Base-by-base conservation (phyloP, 2,797 vertebrate genomes). In the Neosilurus mollespiculum region DNA sequence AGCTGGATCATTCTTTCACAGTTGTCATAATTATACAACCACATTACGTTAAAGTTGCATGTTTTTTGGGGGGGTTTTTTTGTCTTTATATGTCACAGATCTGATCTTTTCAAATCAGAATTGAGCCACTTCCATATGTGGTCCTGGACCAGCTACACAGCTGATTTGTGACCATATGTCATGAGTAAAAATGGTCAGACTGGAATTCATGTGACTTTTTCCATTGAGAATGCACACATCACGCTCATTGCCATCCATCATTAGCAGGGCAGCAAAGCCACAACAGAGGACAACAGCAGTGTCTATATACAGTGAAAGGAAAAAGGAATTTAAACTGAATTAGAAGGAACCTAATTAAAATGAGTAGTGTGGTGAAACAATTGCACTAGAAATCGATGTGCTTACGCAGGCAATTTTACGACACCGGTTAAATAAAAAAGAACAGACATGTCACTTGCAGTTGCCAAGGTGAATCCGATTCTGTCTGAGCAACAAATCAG, bases 401-500 rank as follows among this genome's bases (percentile, higher is more conserved):
- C 56, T 77, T 34, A n/a, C 43, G 56, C 75, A 43, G 75, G 22
- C 51, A 51, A n/a, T 3, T 59, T 76, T n/a, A 51, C 37, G 76
- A 4, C 77, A 53, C 61, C 30, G 77, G 77, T 65, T n/a, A 37
- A 51, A n/a, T 78, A 43, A 53, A 30, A 78, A 78, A 78, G 59
- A 78, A 26, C 77, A 53, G n/a, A 78, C 20, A 65, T 4, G 43
- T 53, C 59, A 64, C 76, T 65, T 65, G 24, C 43, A 15, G 71
- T 30, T 18, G 24, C 2, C 10, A 70, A 54, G 64, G 43, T 65
- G 61, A 78, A 64, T 64, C 76, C 49, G 43, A 30, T 64, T 24
- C 59, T 26, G 59, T n/a, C 22, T 49, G n/a, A 78, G 43, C 56
- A 24, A 11, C 2, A 26, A 76, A 59, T 59, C 56, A 14, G 14